These are phyloP conservation scores for Deilephila porcellus DNA, from an alignment of 2,888 invertebrate genomes.

Conservation along the genomic window DNA sequence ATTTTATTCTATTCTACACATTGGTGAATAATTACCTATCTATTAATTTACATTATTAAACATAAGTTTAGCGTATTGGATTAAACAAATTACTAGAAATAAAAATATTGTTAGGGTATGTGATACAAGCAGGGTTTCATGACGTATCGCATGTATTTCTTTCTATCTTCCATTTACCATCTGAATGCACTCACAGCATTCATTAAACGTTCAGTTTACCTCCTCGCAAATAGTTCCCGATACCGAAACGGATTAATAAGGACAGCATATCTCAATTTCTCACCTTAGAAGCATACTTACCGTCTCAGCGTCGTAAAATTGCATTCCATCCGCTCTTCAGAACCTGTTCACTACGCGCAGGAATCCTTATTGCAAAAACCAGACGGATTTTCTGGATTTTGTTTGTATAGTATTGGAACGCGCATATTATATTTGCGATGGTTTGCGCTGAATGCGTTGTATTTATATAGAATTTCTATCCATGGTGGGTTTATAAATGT, in stretches of 20 bases:
- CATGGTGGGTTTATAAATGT: too few species aligned
- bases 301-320: conserved; percentile 9
- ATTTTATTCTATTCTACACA: too few species aligned
- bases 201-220: not conserved
- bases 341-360: conserved; percentile 19
- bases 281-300: not conserved
- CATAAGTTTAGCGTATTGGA: too few species aligned
- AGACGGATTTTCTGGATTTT: not conserved
- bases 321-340: conserved; percentile 5
- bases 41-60: too few species aligned
- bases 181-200: not conserved
- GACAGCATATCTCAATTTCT: conserved; percentile 2
- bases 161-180: too few species aligned
- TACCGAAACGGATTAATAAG: not conserved
- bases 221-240: not conserved
- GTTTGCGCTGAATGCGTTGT: not conserved
- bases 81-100: too few species aligned
- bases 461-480: not conserved
- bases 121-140: too few species aligned
- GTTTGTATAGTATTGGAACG: not conserved
- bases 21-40: too few species aligned
- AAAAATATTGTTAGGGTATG: too few species aligned
- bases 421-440: not conserved
- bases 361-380: conserved; percentile 17
- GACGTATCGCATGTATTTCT: too few species aligned